Evolutionary conservation across 2,113 vertebrate species (phyloP), one percentile per base, ranked within the genome.

Genomic region (Carollia perspicillata): DNA sequence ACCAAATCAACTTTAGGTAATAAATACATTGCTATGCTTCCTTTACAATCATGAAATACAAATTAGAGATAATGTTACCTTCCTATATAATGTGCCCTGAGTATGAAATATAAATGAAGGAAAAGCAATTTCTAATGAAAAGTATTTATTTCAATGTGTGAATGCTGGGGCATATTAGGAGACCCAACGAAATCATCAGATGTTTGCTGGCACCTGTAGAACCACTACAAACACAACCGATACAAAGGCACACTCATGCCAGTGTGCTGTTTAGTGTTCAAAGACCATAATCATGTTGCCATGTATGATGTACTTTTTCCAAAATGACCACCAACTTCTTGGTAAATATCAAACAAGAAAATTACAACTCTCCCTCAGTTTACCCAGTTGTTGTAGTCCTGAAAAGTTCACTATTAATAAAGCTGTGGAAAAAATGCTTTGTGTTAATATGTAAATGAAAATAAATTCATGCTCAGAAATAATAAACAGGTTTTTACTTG

Each of bases 321-420:
- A 93, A 79, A 91, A 89, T 81, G 44, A 72, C 51, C n/a, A 42
- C 5, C n/a, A 77, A 40, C 17, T 47, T 47, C 66, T 72, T 80
- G 1, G 37, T 44, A 51, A 86, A 71, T 94, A 92, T 18, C 63
- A 92, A 94, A 83, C 17, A 85, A 89, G 85, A 71, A 81, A 81
- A 83, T 85, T 66, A 78, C 1, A 72, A 28, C 53, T 28, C 5
- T 65, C 33, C 68, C 30, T 95, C n/a, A 40, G 30, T 86, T 40
- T 78, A 72, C 4, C 26, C 60, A 51, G 3, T 37, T 44, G 13
- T 75, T 83, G 2, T 1, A 66, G 13, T 58, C 44, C 18, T 90
- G 12, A n/a, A 66, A 86, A 95, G 60, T 35, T 60, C 28, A 68
- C 22, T 16, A 42, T 53, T 60, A 33, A 42, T 58, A 80, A 93